These are phyloP conservation scores for Drosophila subquinaria DNA, from an alignment of 2,888 invertebrate species.

Conservation along the genomic window DNA sequence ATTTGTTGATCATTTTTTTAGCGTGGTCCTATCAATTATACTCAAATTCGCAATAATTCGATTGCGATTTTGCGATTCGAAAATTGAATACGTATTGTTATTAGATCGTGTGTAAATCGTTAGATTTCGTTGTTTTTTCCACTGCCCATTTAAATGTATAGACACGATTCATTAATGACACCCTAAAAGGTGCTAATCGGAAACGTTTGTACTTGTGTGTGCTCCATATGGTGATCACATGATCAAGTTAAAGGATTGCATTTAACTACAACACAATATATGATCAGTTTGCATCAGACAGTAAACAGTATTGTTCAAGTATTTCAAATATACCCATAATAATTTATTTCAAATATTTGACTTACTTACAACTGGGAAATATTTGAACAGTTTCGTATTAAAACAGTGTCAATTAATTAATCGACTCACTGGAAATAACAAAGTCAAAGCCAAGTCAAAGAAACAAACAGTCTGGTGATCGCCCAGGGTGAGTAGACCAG, in stretches of 20 bases:
- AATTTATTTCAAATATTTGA: conserved; percentile 10
- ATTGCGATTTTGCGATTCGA: neutral
- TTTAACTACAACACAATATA: neutral
- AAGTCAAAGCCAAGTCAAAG: conserved; percentile 17
- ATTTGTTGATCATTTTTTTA: conserved; percentile 4
- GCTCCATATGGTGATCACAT: conserved; percentile 32
- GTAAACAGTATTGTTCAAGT: neutral
- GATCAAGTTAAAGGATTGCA: conserved; percentile 22
- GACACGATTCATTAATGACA: conserved; percentile 35
- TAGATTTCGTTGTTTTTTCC: conserved; percentile 29
- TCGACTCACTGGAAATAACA: conserved; percentile 3
- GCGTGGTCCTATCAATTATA: conserved; percentile 33
- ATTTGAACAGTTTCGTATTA: conserved; percentile 5
- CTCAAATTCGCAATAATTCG: conserved; percentile 23
- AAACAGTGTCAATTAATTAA: conserved; percentile 6
- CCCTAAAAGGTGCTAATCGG: conserved; percentile 38
- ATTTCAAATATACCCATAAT: neutral
- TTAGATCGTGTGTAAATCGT: conserved; percentile 20
- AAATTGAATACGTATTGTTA: conserved; percentile 5
- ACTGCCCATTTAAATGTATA: conserved; percentile 27
- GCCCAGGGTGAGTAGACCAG: neutral
- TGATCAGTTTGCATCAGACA: conserved; percentile 8
- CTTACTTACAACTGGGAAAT: conserved; percentile 1
- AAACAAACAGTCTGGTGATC: conserved; percentile 19
- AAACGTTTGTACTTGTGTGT: conserved; percentile 7